Percentiles rank a stretch among this genome's conserved stretches.
Evolutionary conservation across 2,797 vertebrate genomes (phyloP).

Genomic region (Thripadectes ignobilis): DNA sequence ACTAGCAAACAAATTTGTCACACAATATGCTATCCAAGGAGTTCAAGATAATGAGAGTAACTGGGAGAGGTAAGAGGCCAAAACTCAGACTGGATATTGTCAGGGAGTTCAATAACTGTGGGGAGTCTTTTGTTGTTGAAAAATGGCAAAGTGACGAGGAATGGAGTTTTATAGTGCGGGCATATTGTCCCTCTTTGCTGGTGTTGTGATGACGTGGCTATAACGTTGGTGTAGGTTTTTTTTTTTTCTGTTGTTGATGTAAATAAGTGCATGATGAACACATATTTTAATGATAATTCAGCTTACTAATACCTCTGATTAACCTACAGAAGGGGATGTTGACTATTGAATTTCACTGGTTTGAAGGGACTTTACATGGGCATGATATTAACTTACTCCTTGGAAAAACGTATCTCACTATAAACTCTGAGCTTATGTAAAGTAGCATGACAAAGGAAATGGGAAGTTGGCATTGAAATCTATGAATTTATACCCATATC

Average conservation of each 20-base stretch:
- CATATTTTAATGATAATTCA: background rate
- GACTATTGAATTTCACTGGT: background rate
- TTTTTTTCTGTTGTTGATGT: background rate
- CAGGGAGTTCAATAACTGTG: background rate
- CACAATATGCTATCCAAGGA: background rate
- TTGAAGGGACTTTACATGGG: background rate
- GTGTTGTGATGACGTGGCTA: background rate
- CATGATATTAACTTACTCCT: background rate
- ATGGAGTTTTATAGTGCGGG: background rate
- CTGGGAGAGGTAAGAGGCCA: background rate
- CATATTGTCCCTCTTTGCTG: background rate
- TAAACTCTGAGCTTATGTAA: background rate
- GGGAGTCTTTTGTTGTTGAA: background rate
- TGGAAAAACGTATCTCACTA: background rate
- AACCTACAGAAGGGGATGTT: background rate
- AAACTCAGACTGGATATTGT: background rate
- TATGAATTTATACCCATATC: background rate
- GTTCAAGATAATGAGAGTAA: background rate
- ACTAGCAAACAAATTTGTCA: background rate
- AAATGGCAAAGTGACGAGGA: background rate
- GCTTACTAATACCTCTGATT: background rate
- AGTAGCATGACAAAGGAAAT: background rate
- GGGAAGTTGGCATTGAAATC: background rate
- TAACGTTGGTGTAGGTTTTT: background rate
- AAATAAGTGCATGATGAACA: background rate